Conservation (phyloP, 2,888 invertebrate species). For the Branchipolynoe longqiensis region DNA sequence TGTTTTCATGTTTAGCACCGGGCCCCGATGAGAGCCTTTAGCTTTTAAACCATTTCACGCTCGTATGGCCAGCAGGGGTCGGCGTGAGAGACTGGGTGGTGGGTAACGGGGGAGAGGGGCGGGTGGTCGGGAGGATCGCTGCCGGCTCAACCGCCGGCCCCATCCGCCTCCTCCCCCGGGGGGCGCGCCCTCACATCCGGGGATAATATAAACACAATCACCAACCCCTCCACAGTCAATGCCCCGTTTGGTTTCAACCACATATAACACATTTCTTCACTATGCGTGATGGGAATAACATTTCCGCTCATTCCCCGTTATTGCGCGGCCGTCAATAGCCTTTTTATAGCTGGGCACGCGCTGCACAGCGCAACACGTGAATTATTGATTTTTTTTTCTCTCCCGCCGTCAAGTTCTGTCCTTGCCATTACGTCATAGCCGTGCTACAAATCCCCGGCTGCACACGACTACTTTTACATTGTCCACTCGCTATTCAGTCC, state of each 20-base stretch:
- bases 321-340: neutral
- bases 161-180: neutral
- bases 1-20: constrained; percentile 45
- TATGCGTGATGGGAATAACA: neutral
- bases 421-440: constrained; percentile 17
- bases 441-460: neutral
- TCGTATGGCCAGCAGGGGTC: neutral
- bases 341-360: neutral
- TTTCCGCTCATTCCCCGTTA: neutral
- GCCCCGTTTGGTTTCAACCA: neutral
- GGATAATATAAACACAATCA: constrained; percentile 28
- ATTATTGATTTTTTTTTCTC: constrained; percentile 24
- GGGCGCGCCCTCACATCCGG: neutral
- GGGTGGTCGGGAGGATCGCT: neutral
- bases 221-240: neutral
- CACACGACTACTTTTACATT: neutral
- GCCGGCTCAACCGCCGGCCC: neutral
- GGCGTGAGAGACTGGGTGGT: neutral
- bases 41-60: constrained; percentile 49
- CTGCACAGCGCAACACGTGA: constrained; percentile 1
- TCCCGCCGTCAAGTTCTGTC: constrained; percentile 1
- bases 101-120: neutral
- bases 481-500: neutral
- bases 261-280: constrained; percentile 5
- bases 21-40: constrained; percentile 26